Conservation (phyloP, 2,888 invertebrate species). For the Agrochola litura region DNA sequence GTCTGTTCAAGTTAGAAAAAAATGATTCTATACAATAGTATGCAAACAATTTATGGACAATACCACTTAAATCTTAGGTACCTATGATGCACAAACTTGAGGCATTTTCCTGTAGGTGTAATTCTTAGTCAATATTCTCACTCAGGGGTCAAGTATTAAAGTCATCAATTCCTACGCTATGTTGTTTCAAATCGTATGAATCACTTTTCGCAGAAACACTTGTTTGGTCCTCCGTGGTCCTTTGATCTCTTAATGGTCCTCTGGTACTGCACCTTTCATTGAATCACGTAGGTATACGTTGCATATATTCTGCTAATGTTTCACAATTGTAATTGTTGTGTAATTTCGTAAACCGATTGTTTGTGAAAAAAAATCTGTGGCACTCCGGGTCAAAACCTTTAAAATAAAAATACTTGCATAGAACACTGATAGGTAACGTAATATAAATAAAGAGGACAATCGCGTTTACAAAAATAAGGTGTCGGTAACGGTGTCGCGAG, state of each 20-base stretch:
- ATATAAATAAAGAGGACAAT: too few species aligned
- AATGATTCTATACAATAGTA: too few species aligned
- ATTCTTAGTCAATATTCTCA: slow-evolving; percentile 32
- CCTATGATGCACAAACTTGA: not conserved
- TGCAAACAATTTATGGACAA: too few species aligned
- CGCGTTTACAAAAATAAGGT: too few species aligned
- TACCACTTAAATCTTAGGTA: slow-evolving; percentile 5
- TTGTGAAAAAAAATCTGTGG: not conserved
- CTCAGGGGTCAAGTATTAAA: slow-evolving; percentile 24
- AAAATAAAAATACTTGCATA: too few species aligned
- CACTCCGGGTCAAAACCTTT: too few species aligned
- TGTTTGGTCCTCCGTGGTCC: slow-evolving; percentile 18
- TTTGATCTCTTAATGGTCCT: slow-evolving; percentile 29
- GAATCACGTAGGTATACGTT: slow-evolving; percentile 2
- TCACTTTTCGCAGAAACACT: slow-evolving; percentile 52
- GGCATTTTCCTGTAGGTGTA: slow-evolving; percentile 23
- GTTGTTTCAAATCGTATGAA: slow-evolving; percentile 35
- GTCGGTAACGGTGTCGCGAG: too few species aligned
- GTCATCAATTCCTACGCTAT: slow-evolving; percentile 1
- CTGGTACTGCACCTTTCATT: slow-evolving; percentile 10
- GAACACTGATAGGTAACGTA: too few species aligned
- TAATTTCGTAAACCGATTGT: too few species aligned
- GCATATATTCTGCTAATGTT: not conserved
- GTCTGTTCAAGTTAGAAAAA: too few species aligned
- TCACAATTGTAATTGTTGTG: slow-evolving; percentile 1